Evolutionary conservation across 2,888 invertebrate species (phyloP).

Genomic region (Platycnemis pennipes): DNA sequence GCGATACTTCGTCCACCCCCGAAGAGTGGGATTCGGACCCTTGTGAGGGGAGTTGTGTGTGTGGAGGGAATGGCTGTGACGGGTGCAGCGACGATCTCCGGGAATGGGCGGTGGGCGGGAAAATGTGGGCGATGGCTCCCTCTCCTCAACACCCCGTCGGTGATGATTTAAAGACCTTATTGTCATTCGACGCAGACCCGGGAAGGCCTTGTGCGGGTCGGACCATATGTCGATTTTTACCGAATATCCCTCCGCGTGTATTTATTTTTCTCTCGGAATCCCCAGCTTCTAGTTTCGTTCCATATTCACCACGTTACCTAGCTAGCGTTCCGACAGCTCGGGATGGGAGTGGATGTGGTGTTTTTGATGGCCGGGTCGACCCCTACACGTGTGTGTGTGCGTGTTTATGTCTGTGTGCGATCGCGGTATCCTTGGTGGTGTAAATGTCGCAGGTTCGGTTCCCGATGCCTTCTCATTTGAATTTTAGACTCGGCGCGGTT

Average conservation of each 20-base stretch:
- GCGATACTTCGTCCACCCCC: not conserved
- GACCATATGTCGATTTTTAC: constrained; percentile 18
- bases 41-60: not conserved
- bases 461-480: not conserved
- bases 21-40: not conserved
- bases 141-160: not conserved
- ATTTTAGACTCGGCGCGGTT: not conserved
- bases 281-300: not conserved
- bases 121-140: not conserved
- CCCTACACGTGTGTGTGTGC: not conserved
- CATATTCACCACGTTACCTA: not conserved
- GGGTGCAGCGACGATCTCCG: not conserved
- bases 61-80: not conserved
- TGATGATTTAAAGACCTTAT: constrained; percentile 14
- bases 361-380: not conserved
- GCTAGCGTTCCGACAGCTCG: not conserved
- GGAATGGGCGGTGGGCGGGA: not conserved
- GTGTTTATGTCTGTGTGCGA: not conserved
- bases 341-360: not conserved
- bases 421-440: not conserved
- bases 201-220: not conserved
- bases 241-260: not conserved
- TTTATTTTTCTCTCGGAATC: not conserved
- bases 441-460: not conserved
- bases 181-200: not conserved